Evolutionary conservation across 2,113 vertebrate species (phyloP).

Genomic region (Vulpes lagopus): DNA sequence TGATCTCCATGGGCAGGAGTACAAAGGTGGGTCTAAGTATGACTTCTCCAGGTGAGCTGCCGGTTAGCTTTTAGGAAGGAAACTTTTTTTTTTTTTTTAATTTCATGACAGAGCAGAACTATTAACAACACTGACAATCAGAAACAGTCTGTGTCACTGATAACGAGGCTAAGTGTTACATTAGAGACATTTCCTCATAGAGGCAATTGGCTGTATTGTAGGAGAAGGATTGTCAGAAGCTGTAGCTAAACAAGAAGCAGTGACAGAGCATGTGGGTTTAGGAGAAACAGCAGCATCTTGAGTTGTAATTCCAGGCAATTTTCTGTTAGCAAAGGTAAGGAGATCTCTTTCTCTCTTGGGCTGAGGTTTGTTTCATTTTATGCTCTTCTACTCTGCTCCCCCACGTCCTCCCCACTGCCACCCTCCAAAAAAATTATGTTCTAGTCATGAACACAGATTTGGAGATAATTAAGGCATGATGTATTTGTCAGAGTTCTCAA

Average conservation of each 20-base stretch:
- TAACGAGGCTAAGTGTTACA: background rate
- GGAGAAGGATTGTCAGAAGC: background rate
- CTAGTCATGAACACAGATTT: background rate
- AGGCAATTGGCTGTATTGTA: background rate
- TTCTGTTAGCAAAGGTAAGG: background rate
- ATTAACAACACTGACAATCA: background rate
- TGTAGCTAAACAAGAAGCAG: background rate
- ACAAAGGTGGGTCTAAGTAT: background rate
- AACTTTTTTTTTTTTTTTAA: background rate
- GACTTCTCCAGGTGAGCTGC: background rate
- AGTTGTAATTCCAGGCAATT: background rate
- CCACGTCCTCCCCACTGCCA: background rate
- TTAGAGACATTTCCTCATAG: background rate
- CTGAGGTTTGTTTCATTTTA: background rate
- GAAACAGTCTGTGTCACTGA: background rate
- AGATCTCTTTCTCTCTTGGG: background rate
- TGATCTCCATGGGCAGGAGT: no score
- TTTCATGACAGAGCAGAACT: background rate
- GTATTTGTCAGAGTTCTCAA: background rate
- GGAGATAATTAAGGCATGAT: background rate
- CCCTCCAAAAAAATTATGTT: background rate
- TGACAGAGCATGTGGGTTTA: rapidly evolving
- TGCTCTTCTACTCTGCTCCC: background rate
- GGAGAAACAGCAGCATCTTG: background rate
- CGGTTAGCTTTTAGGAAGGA: background rate